Base-by-base conservation (phyloP, 2,888 invertebrate species). In the Tenodera sinensis region DNA sequence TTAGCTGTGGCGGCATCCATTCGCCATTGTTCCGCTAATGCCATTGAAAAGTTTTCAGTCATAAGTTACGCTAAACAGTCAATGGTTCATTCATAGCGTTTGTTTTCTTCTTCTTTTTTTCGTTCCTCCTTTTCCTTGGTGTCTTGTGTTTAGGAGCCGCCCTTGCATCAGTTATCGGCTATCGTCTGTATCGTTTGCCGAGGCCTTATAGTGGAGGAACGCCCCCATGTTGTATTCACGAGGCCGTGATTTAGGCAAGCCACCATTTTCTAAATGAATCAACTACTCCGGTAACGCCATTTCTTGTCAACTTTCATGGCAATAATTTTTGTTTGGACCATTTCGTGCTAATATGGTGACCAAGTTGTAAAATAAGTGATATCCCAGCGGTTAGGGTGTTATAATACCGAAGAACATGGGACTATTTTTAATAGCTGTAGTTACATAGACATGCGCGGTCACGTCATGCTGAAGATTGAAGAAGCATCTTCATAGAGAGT, bases 401-500 rank as follows among this genome's bases (percentile, higher is more conserved):
- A 28, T 88, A 89, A 27, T 71, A 42, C 83, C 15, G 8, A 89
- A 87, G 88, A 89, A 89, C 83, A 85, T 81, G 88, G 90, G 85
- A 90, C 90, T 90, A 90, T 89, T 90, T 90, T 89, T 90, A 88
- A 90, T 90, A 84, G 89, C 88, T 87, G 88, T 81, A 88, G 89
- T 83, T 83, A 83, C 84, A 47, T 88, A 88, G 90, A 85, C 90
- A 90, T 90, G 90, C 90, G 90, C 90, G 90, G 87, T 90, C 88
- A 90, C 90, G 85, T 81, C 89, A 89, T 71, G 88, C 89, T 88
- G 89, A 90, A 90, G 90, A 90, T 89, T 90, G 90, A 90, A 90
- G 89, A 90, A 90, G 90, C 90, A 90, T 90, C 90, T 90, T 90
- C 89, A 88, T 89, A 87, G 87, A 91, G 91, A 88, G 90, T 87